phyloP scores from a whole-genome alignment of 2,888 invertebrate species.

The Linnaemya vulpina region DNA sequence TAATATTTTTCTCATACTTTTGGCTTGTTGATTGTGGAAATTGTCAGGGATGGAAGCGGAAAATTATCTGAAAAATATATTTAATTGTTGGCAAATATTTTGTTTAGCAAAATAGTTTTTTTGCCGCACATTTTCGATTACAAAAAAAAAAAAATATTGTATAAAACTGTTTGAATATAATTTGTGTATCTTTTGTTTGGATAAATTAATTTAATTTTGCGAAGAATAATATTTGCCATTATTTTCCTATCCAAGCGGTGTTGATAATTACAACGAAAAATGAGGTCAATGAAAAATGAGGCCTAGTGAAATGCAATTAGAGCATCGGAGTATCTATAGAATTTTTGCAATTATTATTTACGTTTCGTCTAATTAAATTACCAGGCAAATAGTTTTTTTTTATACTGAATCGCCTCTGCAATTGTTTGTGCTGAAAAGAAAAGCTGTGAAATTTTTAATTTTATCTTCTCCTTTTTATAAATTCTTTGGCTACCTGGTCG shows the following conservation, averaged over 20 bases:
- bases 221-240: slow-evolving; percentile 23
- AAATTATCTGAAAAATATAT: slow-evolving; percentile 53
- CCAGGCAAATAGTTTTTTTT: too few relatives aligned
- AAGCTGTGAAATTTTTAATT: too few relatives aligned
- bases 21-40: not conserved
- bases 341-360: not conserved
- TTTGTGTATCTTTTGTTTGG: not conserved
- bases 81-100: slow-evolving; percentile 66
- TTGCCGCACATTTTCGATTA: not conserved
- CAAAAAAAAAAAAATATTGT: too few relatives aligned
- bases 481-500: not conserved
- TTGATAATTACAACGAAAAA: slow-evolving; percentile 26
- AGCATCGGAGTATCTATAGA: not conserved
- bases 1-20: slow-evolving; percentile 14
- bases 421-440: too few relatives aligned
- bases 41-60: slow-evolving; percentile 44
- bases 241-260: slow-evolving; percentile 20
- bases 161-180: not conserved
- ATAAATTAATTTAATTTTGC: slow-evolving; percentile 2
- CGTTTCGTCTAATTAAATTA: too few relatives aligned
- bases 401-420: too few relatives aligned
- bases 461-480: not conserved
- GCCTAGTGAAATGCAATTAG: not conserved
- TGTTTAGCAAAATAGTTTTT: slow-evolving; percentile 3
- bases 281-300: not conserved